Conservation (phyloP, 2,888 invertebrate species). For the Mythimna albipuncta region DNA sequence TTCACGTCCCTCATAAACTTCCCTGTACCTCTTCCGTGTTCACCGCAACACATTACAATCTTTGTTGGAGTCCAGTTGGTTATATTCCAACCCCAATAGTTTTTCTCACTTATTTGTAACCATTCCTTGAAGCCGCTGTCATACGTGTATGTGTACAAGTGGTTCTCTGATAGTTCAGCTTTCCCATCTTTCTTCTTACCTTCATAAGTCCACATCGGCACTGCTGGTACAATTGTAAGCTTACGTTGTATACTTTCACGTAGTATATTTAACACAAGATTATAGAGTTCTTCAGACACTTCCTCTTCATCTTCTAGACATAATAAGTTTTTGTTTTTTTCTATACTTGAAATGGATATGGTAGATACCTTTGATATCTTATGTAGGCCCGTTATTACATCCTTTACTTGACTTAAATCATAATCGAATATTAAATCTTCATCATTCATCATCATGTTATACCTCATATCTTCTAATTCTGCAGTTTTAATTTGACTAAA, state of each 20-base stretch:
- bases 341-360: conserved; percentile 63
- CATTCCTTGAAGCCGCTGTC: conserved; percentile 77
- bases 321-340: conserved; percentile 65
- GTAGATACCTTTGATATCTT: conserved; percentile 65
- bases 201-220: conserved; percentile 74
- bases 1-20: conserved; percentile 80
- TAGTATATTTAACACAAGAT: conserved; percentile 75
- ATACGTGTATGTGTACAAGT: conserved; percentile 75
- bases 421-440: conserved; percentile 65
- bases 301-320: conserved; percentile 52
- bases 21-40: conserved; percentile 82
- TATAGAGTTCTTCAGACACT: conserved; percentile 78
- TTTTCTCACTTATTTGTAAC: conserved; percentile 81
- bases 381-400: conserved; percentile 77
- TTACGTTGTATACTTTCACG: conserved; percentile 72
- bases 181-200: conserved; percentile 60
- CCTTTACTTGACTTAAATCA: conserved; percentile 74
- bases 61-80: conserved; percentile 79
- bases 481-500: neutral
- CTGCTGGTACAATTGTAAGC: conserved; percentile 70
- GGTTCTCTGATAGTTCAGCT: conserved; percentile 72
- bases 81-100: conserved; percentile 86
- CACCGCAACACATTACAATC: conserved; percentile 82
- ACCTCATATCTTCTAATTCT: neutral
- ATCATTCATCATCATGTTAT: neutral